Conservation (phyloP, 2,888 invertebrate species). For the Ochropleura leucogaster region DNA sequence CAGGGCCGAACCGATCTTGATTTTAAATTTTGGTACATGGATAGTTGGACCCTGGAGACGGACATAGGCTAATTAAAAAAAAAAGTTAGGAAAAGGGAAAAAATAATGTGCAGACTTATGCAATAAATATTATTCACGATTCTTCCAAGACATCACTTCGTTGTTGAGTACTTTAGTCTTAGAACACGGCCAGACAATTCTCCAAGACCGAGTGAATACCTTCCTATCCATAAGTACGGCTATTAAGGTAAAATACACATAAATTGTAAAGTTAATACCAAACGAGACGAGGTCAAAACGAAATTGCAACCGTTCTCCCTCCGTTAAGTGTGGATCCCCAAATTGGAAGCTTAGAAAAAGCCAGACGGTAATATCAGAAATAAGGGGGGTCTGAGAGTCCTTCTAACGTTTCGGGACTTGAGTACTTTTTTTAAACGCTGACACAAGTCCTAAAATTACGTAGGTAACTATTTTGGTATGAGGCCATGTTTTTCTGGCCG, state of each 20-base stretch:
- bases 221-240: neutral
- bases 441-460: slow-evolving; percentile 49
- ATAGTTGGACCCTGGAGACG: too few species aligned
- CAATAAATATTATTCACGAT: neutral
- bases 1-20: too few species aligned
- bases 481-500: slow-evolving; percentile 34
- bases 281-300: slow-evolving; percentile 60
- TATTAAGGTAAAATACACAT: slow-evolving; percentile 9
- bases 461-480: slow-evolving; percentile 31
- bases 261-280: slow-evolving; percentile 49
- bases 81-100: too few species aligned
- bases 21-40: too few species aligned
- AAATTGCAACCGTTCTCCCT: slow-evolving; percentile 63
- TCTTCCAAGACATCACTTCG: neutral
- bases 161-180: neutral
- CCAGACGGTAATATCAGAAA: slow-evolving; percentile 66
- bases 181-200: neutral
- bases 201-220: neutral
- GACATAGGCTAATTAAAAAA: too few species aligned
- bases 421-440: slow-evolving; percentile 65
- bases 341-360: slow-evolving; percentile 71
- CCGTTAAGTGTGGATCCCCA: slow-evolving; percentile 60
- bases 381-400: slow-evolving; percentile 65
- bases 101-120: too few species aligned
- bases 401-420: slow-evolving; percentile 58